Conservation (phyloP, 2,797 vertebrate genomes). For the Crenuchus spilurus region DNA sequence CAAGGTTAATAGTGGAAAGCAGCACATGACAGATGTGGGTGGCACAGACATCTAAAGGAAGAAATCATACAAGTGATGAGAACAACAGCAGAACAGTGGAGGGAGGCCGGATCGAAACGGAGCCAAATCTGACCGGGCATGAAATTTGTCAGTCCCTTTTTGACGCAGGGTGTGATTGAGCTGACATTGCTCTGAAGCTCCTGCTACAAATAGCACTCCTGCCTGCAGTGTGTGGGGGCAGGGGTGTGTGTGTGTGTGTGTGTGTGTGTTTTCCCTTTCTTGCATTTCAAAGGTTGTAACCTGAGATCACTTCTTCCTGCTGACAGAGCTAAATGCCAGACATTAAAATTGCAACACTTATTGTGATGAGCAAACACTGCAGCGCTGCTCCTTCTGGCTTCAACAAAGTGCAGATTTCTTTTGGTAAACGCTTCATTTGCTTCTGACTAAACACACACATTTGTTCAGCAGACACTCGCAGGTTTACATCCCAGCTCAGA, state of each 20-base stretch:
- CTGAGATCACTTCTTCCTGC: conserved; percentile 56
- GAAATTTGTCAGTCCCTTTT: conserved; percentile 49
- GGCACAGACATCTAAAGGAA: conserved; percentile 8
- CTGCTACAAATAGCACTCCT: conserved; percentile 46
- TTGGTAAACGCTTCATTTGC: not conserved
- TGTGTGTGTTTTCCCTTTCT: conserved; percentile 31
- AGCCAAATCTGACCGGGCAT: conserved; percentile 42
- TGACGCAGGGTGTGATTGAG: conserved; percentile 43
- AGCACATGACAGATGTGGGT: not conserved
- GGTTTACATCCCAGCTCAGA: too few species aligned
- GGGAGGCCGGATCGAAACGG: conserved; percentile 4
- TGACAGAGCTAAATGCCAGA: conserved; percentile 59
- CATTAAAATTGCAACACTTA: conserved; percentile 58
- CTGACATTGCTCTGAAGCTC: conserved; percentile 51
- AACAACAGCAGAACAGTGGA: conserved; percentile 20
- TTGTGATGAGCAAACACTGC: conserved; percentile 44
- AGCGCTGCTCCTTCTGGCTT: conserved; percentile 6
- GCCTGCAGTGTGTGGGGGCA: conserved; percentile 34
- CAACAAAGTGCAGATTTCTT: not conserved
- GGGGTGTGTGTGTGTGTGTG: conserved; percentile 2
- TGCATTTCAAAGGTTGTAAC: conserved; percentile 62
- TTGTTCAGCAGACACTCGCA: conserved; percentile 18
- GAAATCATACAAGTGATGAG: conserved; percentile 11
- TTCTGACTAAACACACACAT: not conserved
- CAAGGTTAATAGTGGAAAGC: not conserved